Conservation (phyloP, 1,140 invertebrate genomes). For the Calliphora vicina region DNA sequence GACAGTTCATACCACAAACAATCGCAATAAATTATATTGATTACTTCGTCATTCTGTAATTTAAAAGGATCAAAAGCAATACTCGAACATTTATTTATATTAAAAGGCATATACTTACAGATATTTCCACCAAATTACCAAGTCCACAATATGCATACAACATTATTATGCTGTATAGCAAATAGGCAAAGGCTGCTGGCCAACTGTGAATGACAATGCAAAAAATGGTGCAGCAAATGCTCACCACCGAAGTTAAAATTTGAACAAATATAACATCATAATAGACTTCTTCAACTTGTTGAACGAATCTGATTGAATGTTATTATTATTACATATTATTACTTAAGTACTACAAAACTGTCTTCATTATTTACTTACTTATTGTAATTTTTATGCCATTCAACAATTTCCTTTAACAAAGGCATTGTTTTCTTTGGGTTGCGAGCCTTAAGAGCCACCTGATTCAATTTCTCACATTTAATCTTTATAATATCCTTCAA, state of each 20-base stretch:
- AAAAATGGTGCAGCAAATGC: neutral
- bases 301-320: neutral
- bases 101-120: no score
- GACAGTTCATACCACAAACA: neutral
- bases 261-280: neutral
- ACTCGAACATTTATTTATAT: no score
- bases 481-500: conserved; percentile 39
- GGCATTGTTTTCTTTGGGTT: neutral
- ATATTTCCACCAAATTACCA: neutral
- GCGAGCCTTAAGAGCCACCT: neutral
- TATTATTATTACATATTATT: neutral
- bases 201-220: neutral
- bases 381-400: neutral
- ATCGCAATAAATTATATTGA: neutral
- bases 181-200: neutral
- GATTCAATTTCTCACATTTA: neutral
- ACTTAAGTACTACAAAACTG: no score
- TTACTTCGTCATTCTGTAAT: no score
- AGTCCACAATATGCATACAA: neutral
- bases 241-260: neutral
- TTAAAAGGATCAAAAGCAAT: no score
- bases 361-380: neutral
- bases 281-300: neutral
- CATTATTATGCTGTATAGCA: neutral
- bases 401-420: neutral